A percentile compares a stretch with the other conserved stretches of the same genome.
These are phyloP conservation scores for Emys orbicularis DNA, from an alignment of 2,797 vertebrate species.

Conservation along the genomic window DNA sequence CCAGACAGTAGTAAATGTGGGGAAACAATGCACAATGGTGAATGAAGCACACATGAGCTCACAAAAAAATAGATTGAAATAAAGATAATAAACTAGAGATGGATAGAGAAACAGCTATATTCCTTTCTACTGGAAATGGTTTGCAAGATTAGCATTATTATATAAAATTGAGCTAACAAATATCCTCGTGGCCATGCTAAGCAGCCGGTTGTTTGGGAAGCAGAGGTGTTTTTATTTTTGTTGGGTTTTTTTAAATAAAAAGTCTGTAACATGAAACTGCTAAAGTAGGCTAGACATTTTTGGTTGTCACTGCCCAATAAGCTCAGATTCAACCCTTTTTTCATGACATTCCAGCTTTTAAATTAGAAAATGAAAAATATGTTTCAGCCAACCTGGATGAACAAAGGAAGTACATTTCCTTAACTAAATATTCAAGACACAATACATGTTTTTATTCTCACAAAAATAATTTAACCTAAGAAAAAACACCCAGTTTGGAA, in stretches of 20 bases:
- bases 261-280: background rate
- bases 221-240: background rate
- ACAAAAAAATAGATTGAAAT: background rate
- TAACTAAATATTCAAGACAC: background rate
- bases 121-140: background rate
- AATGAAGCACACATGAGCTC: background rate
- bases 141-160: background rate
- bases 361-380: background rate
- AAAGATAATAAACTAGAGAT: background rate
- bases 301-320: background rate
- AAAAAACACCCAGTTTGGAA: background rate
- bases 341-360: background rate
- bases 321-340: background rate
- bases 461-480: background rate
- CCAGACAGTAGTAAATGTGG: background rate
- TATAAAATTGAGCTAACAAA: background rate
- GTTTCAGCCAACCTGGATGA: background rate
- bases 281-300: background rate
- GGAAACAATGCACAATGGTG: background rate
- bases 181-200: background rate
- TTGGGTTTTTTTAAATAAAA: background rate
- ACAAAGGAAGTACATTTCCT: background rate
- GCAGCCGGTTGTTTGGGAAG: background rate
- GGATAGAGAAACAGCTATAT: background rate
- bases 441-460: background rate